Base-by-base conservation (phyloP, 2,797 vertebrate species). In the Euthynnus affinis region DNA sequence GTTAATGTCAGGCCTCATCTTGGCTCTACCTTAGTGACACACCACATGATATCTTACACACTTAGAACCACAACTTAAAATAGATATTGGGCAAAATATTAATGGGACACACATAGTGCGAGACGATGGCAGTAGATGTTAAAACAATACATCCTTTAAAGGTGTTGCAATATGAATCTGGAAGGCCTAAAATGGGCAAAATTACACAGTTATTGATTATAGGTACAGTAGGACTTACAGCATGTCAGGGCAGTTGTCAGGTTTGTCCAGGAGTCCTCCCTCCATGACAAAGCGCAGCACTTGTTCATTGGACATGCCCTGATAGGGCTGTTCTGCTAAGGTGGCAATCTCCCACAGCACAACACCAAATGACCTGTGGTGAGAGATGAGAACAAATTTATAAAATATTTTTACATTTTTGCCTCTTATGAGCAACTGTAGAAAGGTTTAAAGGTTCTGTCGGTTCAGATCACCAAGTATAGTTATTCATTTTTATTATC, bases 211-310 rank as follows among this genome's bases (percentile, higher is more conserved):
- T 69, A 51, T 6, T 52, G 53, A 34, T 68, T 32, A 51, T 57
- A 49, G 25, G 32, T 3, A 27, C 3, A 20, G 52, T 49, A 53
- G 61, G 27, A 95, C 96, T 95, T 80, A 99, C 98, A 99, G 94
- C 98, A 99, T 99, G 92, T 99, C 98, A 0, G 98, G 97, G 82
- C 98, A 99, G 85, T 98, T 98, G 93, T 99, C 98, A 0, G 98
- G 97, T 88, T 99, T 98, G 77, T 99, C 98, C 95, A 99, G 93
- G 78, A 99, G 96, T 55, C 98, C 98, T 9, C 98, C 98, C 72
- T 99, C 98, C 98, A 99, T 99, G 90, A 99, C 98, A 1, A 99
- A 99, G 82, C 98, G 98, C 74, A 99, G 96, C 82, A 99, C 98
- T 91, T 99, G 98, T 78, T 99, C 98, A 1, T 99, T 99, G 93